A percentile compares a stretch with the other conserved stretches of the same genome.
These are phyloP conservation scores for Halcyon malimbica DNA, from an alignment of 2,113 vertebrate species.

Conservation along the genomic window DNA sequence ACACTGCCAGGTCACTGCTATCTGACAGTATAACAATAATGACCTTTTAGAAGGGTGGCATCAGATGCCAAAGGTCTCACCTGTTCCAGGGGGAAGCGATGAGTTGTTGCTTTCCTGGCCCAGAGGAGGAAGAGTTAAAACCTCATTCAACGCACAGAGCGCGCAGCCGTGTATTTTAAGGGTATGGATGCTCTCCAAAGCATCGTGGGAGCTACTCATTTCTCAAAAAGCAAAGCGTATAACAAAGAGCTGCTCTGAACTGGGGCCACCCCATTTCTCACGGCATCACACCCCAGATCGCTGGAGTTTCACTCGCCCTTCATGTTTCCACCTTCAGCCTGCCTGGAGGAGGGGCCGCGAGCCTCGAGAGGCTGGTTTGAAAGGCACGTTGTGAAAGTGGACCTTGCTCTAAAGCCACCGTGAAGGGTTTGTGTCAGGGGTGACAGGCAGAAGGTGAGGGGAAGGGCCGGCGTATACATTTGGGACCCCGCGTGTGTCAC, in stretches of 20 bases:
- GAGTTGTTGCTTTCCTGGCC: not conserved
- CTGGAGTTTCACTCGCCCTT: not conserved
- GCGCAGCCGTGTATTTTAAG: rapidly evolving
- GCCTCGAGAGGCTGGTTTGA: not conserved
- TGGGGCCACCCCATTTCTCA: not conserved
- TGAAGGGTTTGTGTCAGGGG: not conserved
- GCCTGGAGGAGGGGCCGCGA: not conserved
- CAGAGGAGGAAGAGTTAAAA: not conserved
- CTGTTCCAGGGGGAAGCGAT: not conserved
- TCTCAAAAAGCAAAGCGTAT: not conserved
- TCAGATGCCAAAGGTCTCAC: rapidly evolving
- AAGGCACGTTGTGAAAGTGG: not conserved
- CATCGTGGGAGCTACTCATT: not conserved
- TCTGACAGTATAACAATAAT: not conserved
- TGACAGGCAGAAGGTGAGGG: not conserved
- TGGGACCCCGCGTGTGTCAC: rapidly evolving
- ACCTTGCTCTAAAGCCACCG: not conserved
- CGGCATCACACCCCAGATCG: not conserved
- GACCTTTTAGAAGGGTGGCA: not conserved
- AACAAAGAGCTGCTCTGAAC: not conserved
- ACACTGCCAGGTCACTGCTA: not conserved
- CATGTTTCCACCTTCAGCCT: rapidly evolving
- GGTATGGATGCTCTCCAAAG: rapidly evolving
- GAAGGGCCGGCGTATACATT: not conserved
- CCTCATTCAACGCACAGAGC: not conserved